A percentile compares a stretch with the other conserved stretches of the same genome.
phyloP scores from a whole-genome alignment of 2,113 vertebrate species.

The Paraplagusia blochii region DNA sequence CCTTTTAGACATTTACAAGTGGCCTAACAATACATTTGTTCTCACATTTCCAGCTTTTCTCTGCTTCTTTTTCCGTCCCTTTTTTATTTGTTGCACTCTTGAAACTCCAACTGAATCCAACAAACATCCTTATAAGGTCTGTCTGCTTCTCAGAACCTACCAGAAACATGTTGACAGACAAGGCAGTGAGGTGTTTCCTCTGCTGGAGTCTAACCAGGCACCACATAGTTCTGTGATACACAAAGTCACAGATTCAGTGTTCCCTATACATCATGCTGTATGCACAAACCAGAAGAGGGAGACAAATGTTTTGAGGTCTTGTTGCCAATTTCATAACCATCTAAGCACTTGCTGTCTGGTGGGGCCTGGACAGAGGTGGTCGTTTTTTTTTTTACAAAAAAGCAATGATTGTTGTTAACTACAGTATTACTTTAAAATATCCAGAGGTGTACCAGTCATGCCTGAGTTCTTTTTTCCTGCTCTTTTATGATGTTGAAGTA shows the following conservation, averaged over 20 bases:
- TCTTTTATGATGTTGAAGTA: too few relatives aligned
- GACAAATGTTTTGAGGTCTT: not conserved
- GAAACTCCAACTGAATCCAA: constrained; percentile 19
- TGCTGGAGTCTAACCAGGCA: constrained; percentile 49
- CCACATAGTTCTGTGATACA: constrained; percentile 40
- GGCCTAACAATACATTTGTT: constrained; percentile 5
- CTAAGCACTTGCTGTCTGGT: not conserved
- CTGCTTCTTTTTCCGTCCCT: not conserved
- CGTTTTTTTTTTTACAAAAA: too few relatives aligned
- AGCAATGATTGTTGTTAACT: too few relatives aligned
- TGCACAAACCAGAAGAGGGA: constrained; percentile 1
- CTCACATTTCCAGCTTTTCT: constrained; percentile 17
- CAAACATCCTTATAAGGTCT: constrained; percentile 61
- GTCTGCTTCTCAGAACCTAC: constrained; percentile 21
- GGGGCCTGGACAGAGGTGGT: too few relatives aligned
- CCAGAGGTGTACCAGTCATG: too few relatives aligned
- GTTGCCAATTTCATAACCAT: not conserved
- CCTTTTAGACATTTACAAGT: not conserved
- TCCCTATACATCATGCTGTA: constrained; percentile 2
- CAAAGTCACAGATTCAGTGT: constrained; percentile 11
- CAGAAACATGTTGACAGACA: constrained; percentile 36
- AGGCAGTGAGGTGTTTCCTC: constrained; percentile 48
- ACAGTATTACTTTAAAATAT: too few relatives aligned
- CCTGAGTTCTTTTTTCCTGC: too few relatives aligned
- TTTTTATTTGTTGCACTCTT: not conserved